phyloP scores from a whole-genome alignment of 2,888 invertebrate species.

The Volucella bombylans region DNA sequence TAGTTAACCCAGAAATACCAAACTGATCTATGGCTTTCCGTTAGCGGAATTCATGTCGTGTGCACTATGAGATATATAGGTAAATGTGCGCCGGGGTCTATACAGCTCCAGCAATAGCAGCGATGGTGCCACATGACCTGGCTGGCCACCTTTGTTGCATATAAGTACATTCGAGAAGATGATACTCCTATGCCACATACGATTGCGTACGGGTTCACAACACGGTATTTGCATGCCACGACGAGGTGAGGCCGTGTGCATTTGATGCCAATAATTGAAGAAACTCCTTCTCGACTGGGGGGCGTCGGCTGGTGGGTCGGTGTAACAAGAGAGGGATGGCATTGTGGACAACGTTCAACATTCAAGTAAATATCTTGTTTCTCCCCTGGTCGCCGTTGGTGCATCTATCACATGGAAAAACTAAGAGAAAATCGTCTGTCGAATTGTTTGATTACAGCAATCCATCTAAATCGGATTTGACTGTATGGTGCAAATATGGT shows the following conservation, averaged over 20 bases:
- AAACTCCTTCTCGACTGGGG: constrained; percentile 49
- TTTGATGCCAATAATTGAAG: constrained; percentile 69
- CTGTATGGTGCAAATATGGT: constrained; percentile 62
- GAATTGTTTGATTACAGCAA: constrained; percentile 73
- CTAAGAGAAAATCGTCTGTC: constrained; percentile 68
- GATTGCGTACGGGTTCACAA: constrained; percentile 71
- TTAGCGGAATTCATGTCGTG: constrained; percentile 72
- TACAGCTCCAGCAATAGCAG: constrained; percentile 30
- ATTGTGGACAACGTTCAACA: constrained; percentile 66
- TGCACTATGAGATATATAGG: constrained; percentile 70
- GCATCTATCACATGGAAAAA: constrained; percentile 59
- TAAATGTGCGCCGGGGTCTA: constrained; percentile 63
- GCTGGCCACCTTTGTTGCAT: constrained; percentile 67
- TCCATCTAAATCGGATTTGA: constrained; percentile 72
- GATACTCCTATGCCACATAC: constrained; percentile 65
- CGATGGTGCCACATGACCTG: constrained; percentile 54
- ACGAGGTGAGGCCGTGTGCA: constrained; percentile 64
- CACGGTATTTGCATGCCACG: constrained; percentile 71
- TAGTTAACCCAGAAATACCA: constrained; percentile 69
- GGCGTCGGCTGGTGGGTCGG: constrained; percentile 21
- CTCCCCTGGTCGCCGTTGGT: constrained; percentile 35
- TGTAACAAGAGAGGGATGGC: constrained; percentile 47
- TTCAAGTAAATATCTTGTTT: constrained; percentile 65
- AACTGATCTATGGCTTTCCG: constrained; percentile 72
- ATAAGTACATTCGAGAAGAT: constrained; percentile 54